Percentiles rank a stretch among this genome's conserved stretches.
Evolutionary conservation across 2,888 invertebrate genomes (phyloP).

Genomic region (Andrena praecox): DNA sequence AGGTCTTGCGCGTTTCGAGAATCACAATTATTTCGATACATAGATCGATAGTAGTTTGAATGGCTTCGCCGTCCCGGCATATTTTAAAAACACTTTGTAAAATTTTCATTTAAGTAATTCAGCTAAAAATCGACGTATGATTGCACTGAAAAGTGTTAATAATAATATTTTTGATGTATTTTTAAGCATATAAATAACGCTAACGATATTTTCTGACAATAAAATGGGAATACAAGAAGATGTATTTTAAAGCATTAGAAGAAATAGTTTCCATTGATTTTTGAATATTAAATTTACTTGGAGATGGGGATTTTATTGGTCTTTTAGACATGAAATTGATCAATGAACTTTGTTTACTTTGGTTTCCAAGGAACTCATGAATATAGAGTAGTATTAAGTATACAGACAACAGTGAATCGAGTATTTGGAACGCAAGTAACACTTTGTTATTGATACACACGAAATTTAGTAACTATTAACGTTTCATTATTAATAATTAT

Average conservation of each 20-base stretch:
- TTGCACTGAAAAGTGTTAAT: neutral
- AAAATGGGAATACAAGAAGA: neutral
- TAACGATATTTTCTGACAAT: neutral
- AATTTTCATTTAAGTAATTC: too few relatives aligned
- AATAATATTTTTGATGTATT: neutral
- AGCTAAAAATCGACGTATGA: too few relatives aligned
- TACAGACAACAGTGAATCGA: neutral
- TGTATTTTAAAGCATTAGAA: neutral
- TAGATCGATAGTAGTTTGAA: slow-evolving; percentile 37
- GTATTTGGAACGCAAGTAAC: neutral
- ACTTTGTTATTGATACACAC: neutral
- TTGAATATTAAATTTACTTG: neutral
- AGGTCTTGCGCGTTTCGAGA: slow-evolving; percentile 9
- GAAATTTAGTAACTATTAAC: neutral
- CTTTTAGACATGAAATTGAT: slow-evolving; percentile 8
- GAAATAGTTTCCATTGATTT: neutral
- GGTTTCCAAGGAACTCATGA: slow-evolving; percentile 40
- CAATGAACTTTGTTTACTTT: slow-evolving; percentile 31
- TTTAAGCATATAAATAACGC: neutral
- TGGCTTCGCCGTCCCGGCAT: too few relatives aligned
- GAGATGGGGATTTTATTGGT: slow-evolving; percentile 13
- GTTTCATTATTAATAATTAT: neutral
- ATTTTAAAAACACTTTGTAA: neutral
- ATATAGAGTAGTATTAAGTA: neutral
- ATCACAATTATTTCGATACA: slow-evolving; percentile 28